Conservation (phyloP, 2,113 vertebrate genomes). For the Rutilus rutilus region DNA sequence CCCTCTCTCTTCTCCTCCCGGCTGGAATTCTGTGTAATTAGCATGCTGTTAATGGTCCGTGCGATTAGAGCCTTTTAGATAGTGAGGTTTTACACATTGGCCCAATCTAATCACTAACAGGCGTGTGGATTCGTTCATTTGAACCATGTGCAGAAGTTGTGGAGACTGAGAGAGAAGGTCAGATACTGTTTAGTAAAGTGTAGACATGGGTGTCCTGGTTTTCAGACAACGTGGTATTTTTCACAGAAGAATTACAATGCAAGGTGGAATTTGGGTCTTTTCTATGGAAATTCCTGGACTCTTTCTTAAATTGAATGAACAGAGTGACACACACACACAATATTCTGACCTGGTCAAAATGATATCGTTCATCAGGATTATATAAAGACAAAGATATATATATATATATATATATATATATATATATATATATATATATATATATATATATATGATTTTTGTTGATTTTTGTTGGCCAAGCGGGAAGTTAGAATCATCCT, state of each 20-base stretch:
- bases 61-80: conserved; percentile 63
- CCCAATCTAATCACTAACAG: conserved; percentile 54
- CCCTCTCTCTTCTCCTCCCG: conserved; percentile 22
- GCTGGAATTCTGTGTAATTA: conserved; percentile 61
- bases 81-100: conserved; percentile 57
- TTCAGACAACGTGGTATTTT: background rate
- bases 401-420: too few relatives aligned
- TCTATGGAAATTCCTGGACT: background rate
- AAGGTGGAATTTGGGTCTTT: background rate
- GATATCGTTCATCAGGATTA: too few relatives aligned
- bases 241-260: background rate
- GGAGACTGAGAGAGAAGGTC: conserved; percentile 1
- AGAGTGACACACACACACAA: too few relatives aligned
- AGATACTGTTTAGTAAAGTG: background rate
- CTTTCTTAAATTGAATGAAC: too few relatives aligned
- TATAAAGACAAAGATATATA: too few relatives aligned
- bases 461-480: too few relatives aligned
- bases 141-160: conserved; percentile 47
- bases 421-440: too few relatives aligned
- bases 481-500: too few relatives aligned
- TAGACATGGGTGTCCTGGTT: background rate
- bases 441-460: too few relatives aligned
- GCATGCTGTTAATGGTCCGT: conserved; percentile 60
- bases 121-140: conserved; percentile 47
- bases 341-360: too few relatives aligned